Evolutionary conservation across 37 sponge, comb jelly and placozoan species (phyloP).

Genomic region (Cliona cf. orientalis): DNA sequence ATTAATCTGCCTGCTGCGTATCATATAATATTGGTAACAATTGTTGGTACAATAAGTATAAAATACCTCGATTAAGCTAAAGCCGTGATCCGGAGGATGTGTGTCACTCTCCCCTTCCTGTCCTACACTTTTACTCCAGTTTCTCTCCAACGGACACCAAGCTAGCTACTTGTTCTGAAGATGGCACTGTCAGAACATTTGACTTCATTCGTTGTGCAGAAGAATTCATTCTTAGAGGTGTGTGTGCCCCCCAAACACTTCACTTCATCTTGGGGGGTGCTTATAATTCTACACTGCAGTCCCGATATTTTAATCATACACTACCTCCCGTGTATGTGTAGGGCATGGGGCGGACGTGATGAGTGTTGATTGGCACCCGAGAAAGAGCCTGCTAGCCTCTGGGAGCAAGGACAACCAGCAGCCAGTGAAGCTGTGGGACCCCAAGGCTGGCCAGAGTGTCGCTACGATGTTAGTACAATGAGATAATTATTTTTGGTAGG

Average conservation of each 20-base stretch:
- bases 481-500: background rate
- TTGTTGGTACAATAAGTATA: too few species aligned
- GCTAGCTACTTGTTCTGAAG: constrained; percentile 95
- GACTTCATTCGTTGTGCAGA: constrained; percentile 86
- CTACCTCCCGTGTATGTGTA: constrained; percentile 16
- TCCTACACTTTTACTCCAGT: constrained; percentile 46
- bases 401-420: constrained; percentile 97
- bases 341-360: constrained; percentile 98
- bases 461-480: constrained; percentile 76
- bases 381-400: constrained; percentile 87
- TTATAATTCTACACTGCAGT: too few species aligned
- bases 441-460: constrained; percentile 82
- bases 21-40: too few species aligned
- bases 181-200: constrained; percentile 94
- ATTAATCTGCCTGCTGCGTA: too few species aligned
- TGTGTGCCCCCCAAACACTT: too few species aligned
- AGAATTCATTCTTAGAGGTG: constrained; percentile 89
- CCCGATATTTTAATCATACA: too few species aligned
- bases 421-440: constrained; percentile 98
- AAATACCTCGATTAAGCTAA: too few species aligned
- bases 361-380: constrained; percentile 95
- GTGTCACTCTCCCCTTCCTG: too few species aligned
- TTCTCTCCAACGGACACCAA: constrained; percentile 96
- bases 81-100: too few species aligned
- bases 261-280: too few species aligned